Evolutionary conservation across 2,113 vertebrate species (phyloP), one percentile per base, ranked within the genome.

Genomic region (Hippocampus abdominalis): DNA sequence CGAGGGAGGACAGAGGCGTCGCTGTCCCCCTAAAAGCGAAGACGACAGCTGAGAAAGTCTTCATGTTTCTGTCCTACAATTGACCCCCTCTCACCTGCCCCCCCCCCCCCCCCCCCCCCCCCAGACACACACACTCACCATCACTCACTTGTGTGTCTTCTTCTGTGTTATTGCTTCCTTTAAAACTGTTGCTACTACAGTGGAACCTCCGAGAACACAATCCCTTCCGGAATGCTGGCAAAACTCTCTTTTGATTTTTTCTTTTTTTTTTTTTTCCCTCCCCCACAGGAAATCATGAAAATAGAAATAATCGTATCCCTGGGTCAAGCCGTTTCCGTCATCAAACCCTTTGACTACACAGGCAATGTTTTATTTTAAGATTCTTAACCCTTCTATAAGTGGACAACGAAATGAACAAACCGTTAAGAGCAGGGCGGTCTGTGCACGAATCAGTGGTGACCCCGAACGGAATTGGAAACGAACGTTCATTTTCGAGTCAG

Each of bases 11-110:
- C 56, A 65, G 66, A 44, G 72, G 70, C 73, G 39, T 66, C 9
- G 74, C 23, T 25, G 29, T 77, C 74, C 81, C 84, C 86, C 84
- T 79, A 83, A 80, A 87, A 89, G 76, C 21, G 66, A 71, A 82
- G 74, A 79, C 77, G 86, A 84, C 63, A 61, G 66, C 70, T 71
- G 79, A 78, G 73, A 81, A 77, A 72, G 75, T 57, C 23, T 84
- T 87, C 69, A 77, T 86, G 85, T 89, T 78, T 85, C 73, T 68
- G 74, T 85, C 67, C 68, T 44, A 29, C 21, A 64, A 64, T 42
- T 64, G 39, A 64, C 39, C 61, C 61, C 60, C 49, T 16, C 46
- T 3, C 53, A n/a, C 53, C 9, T 51, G 29, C 27, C 27, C 16
- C 27, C 18, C 4, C 48, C 48, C 18, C 18, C 46, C 4, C 48